Evolutionary conservation across 2,888 invertebrate genomes (phyloP).

Genomic region (Leuctra nigra): DNA sequence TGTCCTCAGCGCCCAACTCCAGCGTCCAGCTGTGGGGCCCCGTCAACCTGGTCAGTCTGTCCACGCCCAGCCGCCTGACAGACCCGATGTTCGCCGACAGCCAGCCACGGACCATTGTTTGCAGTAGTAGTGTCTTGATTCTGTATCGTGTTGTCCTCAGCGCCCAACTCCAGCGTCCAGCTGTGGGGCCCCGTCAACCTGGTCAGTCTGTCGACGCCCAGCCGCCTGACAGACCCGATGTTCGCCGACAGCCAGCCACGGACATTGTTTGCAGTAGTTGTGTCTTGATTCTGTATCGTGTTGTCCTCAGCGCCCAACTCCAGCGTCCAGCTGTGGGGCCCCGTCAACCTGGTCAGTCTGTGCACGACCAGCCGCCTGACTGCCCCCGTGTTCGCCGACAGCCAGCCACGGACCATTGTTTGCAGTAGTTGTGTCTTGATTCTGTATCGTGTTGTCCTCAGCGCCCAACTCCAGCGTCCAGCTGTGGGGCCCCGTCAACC

Average conservation of each 20-base stretch:
- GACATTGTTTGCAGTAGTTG: not conserved
- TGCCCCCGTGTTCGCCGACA: conserved; percentile 20
- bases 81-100: not conserved
- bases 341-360: conserved; percentile 37
- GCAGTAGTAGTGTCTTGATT: not conserved
- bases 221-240: conserved; percentile 29
- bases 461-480: not conserved
- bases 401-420: conserved; percentile 20
- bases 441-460: not conserved
- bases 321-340: conserved; percentile 30
- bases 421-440: not conserved
- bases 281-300: not conserved
- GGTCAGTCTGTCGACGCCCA: conserved; percentile 36
- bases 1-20: not conserved
- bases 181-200: conserved; percentile 36
- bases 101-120: not conserved
- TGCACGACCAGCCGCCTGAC: conserved; percentile 33
- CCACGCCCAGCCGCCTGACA: too few relatives aligned
- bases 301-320: not conserved
- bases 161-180: not conserved
- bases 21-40: conserved; percentile 31
- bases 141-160: not conserved
- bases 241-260: conserved; percentile 24
- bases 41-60: conserved; percentile 37
- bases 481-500: conserved; percentile 35